These are phyloP conservation scores for Notocelia uddmanniana DNA, from an alignment of 2,888 invertebrate genomes.

Conservation along the genomic window DNA sequence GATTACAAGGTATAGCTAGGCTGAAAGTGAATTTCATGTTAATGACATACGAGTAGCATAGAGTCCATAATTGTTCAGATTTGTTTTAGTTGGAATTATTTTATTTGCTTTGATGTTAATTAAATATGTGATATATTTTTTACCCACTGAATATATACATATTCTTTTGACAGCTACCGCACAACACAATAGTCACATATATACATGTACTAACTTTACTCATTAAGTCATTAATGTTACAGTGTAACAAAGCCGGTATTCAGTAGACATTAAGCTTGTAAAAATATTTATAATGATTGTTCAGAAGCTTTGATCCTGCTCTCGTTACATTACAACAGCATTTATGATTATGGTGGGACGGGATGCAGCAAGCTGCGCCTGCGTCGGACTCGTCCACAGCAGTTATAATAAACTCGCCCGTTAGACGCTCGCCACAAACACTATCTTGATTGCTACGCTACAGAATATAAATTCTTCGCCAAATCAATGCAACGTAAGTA, in stretches of 20 bases:
- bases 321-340: slow-evolving; percentile 19
- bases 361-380: not conserved
- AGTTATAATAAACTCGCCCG: slow-evolving; percentile 7
- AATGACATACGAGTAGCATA: no score
- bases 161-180: no score
- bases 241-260: not conserved
- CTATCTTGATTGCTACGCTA: no score
- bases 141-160: no score
- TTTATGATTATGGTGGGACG: slow-evolving; percentile 39
- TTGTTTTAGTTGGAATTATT: not conserved
- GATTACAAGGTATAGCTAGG: no score
- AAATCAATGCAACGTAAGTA: no score
- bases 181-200: no score
- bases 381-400: slow-evolving; percentile 1
- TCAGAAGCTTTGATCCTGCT: slow-evolving; percentile 24
- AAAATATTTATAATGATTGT: slow-evolving; percentile 27
- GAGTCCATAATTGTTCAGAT: not conserved
- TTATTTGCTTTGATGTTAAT: not conserved
- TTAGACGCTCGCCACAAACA: slow-evolving; percentile 8
- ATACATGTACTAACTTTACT: no score
- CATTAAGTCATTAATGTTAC: no score
- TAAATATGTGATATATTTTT: no score
- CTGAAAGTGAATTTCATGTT: no score
- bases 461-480: no score
- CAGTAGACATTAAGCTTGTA: slow-evolving; percentile 26